Conservation (phyloP, 2,888 invertebrate genomes). For the Parnassius smintheus region DNA sequence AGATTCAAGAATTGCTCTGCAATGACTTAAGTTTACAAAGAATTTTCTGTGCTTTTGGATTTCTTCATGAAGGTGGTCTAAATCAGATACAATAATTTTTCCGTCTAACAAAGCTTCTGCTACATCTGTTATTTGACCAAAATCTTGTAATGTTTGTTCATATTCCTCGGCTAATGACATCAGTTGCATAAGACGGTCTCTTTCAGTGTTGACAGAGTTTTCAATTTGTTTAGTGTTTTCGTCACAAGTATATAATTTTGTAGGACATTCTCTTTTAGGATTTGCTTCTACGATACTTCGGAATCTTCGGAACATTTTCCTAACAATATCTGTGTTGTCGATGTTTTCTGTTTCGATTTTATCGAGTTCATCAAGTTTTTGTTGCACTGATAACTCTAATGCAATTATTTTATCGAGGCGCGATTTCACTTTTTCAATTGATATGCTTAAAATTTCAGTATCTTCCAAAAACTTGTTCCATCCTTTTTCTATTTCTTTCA, state of each 20-base stretch:
- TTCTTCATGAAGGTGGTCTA: conserved; percentile 92
- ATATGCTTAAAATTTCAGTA: conserved; percentile 79
- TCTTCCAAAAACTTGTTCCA: conserved; percentile 87
- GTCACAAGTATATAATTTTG: conserved; percentile 83
- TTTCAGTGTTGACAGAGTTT: conserved; percentile 84
- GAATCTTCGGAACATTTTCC: conserved; percentile 83
- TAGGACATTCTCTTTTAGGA: conserved; percentile 85
- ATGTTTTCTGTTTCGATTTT: conserved; percentile 85
- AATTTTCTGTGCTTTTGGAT: conserved; percentile 94
- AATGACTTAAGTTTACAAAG: conserved; percentile 93
- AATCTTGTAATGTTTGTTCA: conserved; percentile 92
- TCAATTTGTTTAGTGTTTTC: conserved; percentile 86
- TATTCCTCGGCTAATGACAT: conserved; percentile 91
- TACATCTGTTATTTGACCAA: conserved; percentile 91
- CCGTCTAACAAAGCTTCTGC: conserved; percentile 91
- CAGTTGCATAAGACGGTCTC: conserved; percentile 88
- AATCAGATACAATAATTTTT: conserved; percentile 86
- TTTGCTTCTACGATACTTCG: conserved; percentile 84
- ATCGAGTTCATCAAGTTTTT: conserved; percentile 86
- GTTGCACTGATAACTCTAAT: conserved; percentile 84
- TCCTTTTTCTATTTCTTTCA: conserved; percentile 82
- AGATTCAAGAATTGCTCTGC: conserved; percentile 92
- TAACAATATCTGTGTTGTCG: conserved; percentile 81
- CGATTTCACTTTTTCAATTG: conserved; percentile 72
- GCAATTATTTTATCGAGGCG: conserved; percentile 80